Percentiles rank a stretch among this genome's conserved stretches.
phyloP scores from a whole-genome alignment of 2,113 vertebrate genomes.

The Grantiella picta region DNA sequence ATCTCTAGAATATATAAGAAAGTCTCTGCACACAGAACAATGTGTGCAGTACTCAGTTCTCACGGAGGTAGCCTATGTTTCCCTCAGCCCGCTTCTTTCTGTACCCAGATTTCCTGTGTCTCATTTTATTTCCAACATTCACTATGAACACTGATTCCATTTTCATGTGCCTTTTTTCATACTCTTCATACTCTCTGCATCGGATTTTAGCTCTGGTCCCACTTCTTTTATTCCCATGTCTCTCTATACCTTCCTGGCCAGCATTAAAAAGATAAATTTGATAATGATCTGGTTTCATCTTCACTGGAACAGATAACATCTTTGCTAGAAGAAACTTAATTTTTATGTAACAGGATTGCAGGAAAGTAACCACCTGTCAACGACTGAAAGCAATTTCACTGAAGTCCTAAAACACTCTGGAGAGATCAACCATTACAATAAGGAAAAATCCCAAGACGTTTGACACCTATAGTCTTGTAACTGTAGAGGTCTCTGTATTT shows the following conservation, averaged over 20 bases:
- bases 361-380: neutral
- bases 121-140: neutral
- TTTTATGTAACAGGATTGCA: neutral
- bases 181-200: neutral
- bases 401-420: neutral
- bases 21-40: neutral
- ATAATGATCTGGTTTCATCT: neutral
- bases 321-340: neutral
- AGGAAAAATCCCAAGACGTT: neutral
- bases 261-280: neutral
- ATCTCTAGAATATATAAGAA: neutral
- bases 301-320: neutral
- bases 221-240: neutral
- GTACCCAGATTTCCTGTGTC: neutral
- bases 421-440: neutral
- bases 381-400: neutral
- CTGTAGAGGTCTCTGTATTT: neutral
- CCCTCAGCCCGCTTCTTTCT: neutral
- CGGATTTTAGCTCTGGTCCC: accelerated
- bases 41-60: neutral
- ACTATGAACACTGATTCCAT: neutral
- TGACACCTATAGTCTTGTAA: neutral
- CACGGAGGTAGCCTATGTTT: neutral
- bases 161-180: neutral
- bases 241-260: neutral